Evolutionary conservation across 2,113 vertebrate genomes (phyloP).

Genomic region (Oreochromis spilurus): DNA sequence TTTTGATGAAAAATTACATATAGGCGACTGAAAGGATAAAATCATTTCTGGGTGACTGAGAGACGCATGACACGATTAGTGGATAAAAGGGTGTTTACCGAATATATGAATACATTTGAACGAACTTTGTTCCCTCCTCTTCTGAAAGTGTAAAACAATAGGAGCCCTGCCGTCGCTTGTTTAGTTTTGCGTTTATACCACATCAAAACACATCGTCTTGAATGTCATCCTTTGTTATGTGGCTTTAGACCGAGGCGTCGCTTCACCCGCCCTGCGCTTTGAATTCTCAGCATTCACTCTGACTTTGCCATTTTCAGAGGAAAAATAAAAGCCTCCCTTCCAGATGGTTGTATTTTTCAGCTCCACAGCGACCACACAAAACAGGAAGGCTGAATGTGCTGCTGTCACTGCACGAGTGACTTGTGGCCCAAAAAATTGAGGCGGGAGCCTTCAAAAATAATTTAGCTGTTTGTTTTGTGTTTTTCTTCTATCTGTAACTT

Average conservation of each 20-base stretch:
- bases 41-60: background rate
- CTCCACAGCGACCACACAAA: background rate
- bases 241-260: background rate
- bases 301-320: background rate
- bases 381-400: conserved; percentile 5
- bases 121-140: background rate
- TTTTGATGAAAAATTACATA: fast-evolving
- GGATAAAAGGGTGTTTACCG: background rate
- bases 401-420: background rate
- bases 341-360: conserved; percentile 41
- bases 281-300: background rate
- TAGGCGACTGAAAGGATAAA: background rate
- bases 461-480: background rate
- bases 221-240: background rate
- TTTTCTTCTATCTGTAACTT: background rate
- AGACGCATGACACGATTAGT: background rate
- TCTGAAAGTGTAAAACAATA: background rate
- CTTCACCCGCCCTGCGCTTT: background rate
- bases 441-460: conserved; percentile 2
- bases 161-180: background rate
- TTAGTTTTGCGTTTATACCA: background rate
- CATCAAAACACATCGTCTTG: background rate
- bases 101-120: background rate
- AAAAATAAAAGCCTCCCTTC: conserved; percentile 3
- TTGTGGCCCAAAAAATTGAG: background rate